Evolutionary conservation across 1,140 invertebrate genomes (phyloP).

Genomic region (Tetragonula clypearis): DNA sequence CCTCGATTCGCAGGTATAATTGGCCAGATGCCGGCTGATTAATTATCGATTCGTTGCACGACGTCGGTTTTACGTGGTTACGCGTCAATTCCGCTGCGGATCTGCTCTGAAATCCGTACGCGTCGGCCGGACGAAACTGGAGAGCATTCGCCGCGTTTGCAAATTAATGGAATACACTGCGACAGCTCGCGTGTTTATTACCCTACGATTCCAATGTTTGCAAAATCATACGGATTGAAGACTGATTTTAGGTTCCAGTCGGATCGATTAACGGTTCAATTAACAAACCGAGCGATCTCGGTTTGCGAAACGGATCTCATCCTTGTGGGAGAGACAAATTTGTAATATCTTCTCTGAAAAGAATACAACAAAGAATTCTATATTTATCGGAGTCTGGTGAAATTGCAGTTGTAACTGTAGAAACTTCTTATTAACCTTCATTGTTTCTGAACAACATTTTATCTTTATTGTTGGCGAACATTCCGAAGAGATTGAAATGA

Average conservation of each 20-base stretch:
- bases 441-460: no score
- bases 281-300: neutral
- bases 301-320: no score
- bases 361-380: no score
- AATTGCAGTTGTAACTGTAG: no score
- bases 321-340: no score
- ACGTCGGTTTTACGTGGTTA: slow-evolving; percentile 4
- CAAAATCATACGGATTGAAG: neutral
- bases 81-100: neutral
- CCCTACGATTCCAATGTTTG: neutral
- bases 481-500: no score
- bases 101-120: neutral
- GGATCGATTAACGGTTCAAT: neutral
- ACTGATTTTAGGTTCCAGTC: neutral
- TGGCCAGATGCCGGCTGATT: slow-evolving; percentile 20
- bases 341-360: no score
- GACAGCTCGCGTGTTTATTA: slow-evolving; percentile 2
- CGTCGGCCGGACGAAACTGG: neutral
- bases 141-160: neutral
- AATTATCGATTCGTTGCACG: slow-evolving; percentile 30
- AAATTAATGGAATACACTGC: slow-evolving; percentile 20
- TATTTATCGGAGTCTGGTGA: no score
- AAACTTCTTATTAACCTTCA: no score
- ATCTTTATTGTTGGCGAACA: no score
- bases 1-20: neutral